Evolutionary conservation across 1,140 invertebrate species (phyloP).

Genomic region (Liolophura sinensis): DNA sequence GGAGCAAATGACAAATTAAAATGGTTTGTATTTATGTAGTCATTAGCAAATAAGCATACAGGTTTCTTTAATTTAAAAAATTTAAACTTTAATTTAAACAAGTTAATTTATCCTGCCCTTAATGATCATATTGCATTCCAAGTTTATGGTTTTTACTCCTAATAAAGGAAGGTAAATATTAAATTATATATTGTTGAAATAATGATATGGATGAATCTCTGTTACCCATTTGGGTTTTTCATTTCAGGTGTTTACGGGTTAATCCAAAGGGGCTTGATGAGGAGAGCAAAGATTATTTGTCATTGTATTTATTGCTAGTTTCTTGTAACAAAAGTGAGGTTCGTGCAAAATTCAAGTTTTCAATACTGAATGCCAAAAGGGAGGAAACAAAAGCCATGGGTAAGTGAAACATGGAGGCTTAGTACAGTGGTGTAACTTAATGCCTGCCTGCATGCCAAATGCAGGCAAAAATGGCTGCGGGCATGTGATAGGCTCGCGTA

Average conservation of each 20-base stretch:
- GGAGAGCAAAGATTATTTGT: slow-evolving; percentile 99
- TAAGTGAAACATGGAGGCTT: slow-evolving; percentile 56
- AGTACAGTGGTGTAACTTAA: too few species aligned
- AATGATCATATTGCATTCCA: too few species aligned
- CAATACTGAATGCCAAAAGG: slow-evolving; percentile 98
- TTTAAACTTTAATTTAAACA: too few species aligned
- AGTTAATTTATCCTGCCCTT: too few species aligned
- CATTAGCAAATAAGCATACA: too few species aligned
- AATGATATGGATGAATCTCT: slow-evolving; percentile 2
- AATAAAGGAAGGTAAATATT: too few species aligned
- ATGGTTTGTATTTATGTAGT: slow-evolving; percentile 72
- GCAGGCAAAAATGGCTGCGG: too few species aligned
- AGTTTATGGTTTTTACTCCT: too few species aligned
- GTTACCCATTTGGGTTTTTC: slow-evolving; percentile 12
- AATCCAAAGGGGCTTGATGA: slow-evolving; percentile 99
- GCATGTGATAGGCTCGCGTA: too few species aligned
- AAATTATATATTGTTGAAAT: not conserved
- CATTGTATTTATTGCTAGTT: slow-evolving; percentile 96
- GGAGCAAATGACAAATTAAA: slow-evolving; percentile 99
- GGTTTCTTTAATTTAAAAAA: too few species aligned
- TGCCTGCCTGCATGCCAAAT: too few species aligned
- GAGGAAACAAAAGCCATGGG: slow-evolving; percentile 99
- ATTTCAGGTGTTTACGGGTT: slow-evolving; percentile 89
- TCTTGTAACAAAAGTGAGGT: slow-evolving; percentile 99
- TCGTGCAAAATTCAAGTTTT: slow-evolving; percentile 99